These are phyloP conservation scores for Odontophorus gujanensis DNA, from an alignment of 2,113 vertebrate species.

Conservation along the genomic window DNA sequence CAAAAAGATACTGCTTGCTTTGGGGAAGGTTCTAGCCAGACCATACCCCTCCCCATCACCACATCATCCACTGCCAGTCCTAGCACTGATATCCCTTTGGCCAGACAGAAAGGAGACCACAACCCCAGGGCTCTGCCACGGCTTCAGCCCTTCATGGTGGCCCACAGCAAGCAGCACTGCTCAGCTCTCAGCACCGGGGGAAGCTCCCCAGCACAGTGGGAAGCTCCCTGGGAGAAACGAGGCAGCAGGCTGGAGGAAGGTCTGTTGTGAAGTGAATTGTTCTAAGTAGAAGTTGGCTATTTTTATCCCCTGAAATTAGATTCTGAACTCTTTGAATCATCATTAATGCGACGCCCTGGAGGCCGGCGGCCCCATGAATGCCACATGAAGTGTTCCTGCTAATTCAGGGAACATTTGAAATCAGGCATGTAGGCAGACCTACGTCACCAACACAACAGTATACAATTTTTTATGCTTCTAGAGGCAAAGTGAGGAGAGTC, in stretches of 20 bases:
- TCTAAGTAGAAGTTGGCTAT: slow-evolving; percentile 46
- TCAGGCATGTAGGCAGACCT: slow-evolving; percentile 59
- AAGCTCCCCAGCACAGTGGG: not conserved
- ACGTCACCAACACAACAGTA: slow-evolving; percentile 39
- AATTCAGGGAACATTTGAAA: slow-evolving; percentile 56
- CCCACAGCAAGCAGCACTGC: not conserved
- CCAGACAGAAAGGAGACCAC: not conserved
- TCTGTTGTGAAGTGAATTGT: slow-evolving; percentile 61
- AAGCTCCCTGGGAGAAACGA: not conserved
- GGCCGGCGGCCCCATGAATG: slow-evolving; percentile 26
- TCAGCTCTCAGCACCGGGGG: rapidly evolving
- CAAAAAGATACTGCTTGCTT: not conserved
- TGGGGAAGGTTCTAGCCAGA: not conserved
- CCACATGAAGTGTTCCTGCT: slow-evolving; percentile 47
- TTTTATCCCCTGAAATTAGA: slow-evolving; percentile 61
- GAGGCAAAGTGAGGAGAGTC: not conserved
- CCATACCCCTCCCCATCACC: not conserved
- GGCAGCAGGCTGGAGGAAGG: not conserved
- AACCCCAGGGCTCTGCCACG: not conserved
- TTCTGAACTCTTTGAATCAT: slow-evolving; percentile 73
- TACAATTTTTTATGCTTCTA: not conserved
- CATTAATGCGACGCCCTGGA: slow-evolving; percentile 54
- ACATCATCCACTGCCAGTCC: not conserved
- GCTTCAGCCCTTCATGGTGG: no score
- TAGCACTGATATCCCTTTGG: not conserved